Evolutionary conservation across 2,113 vertebrate species (phyloP), one percentile per base, ranked within the genome.

Genomic region (Eulemur rufifrons): DNA sequence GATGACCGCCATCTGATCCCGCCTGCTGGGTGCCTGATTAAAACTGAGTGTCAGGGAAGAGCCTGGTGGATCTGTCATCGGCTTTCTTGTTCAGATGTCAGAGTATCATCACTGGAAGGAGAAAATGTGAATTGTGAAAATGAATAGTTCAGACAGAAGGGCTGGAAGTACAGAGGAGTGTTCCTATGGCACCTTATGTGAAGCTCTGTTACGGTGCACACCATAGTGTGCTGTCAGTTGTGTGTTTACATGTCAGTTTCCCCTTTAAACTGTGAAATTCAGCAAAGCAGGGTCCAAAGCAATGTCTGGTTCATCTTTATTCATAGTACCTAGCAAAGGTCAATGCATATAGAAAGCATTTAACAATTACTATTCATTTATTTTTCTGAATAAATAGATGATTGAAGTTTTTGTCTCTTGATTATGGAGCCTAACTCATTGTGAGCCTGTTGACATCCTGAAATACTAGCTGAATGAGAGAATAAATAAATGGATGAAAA

Each of bases 11-110:
- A 32, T 78, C 76, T 50, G 68, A 81, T 11, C 2, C 6, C 25
- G 81, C 80, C 91, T 54, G 61, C 95, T 74, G 87, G 25, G 94
- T 69, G 21, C 21, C 32, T 92, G 94, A 78, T 95, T 88, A 94
- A 50, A 97, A 89, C 56, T 12, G 11, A 77, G 54, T 45, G 2
- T 76, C 74, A 64, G 56, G 29, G 17, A 91, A 88, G 87, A 87
- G 17, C 39, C 5, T 20, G 29, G 52, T 32, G 23, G 76, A 5
- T 66, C 66, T 45, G 6, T 6, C 71, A 87, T 10, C 50, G 0
- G 0, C 76, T 95, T 94, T 63, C 83, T 89, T 64, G 37, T 76
- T 86, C 74, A 83, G 63, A 64, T 86, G 82, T 77, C 89, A 86
- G n/a, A 27, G 2, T 47, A 34, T 80, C 59, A 78, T 89, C n/a